Evolutionary conservation across 1,140 invertebrate genomes (phyloP).

Genomic region (Drosophila bifasciata): DNA sequence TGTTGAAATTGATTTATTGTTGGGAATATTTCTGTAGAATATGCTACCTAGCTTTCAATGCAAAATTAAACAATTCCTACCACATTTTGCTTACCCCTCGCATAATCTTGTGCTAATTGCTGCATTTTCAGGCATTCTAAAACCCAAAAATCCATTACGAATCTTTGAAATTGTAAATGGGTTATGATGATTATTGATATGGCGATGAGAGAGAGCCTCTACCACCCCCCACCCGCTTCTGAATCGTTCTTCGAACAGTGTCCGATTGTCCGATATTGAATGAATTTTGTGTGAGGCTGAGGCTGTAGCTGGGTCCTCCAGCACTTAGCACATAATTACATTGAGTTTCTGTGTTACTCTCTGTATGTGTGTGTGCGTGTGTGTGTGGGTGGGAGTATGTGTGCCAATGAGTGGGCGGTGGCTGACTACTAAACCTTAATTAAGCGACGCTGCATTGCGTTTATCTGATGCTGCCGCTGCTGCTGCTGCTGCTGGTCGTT

Average conservation of each 20-base stretch:
- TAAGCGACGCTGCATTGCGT: constrained; percentile 46
- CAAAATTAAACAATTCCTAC: no score
- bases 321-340: constrained; percentile 59
- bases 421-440: constrained; percentile 48
- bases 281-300: constrained; percentile 22
- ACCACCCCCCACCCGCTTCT: not conserved
- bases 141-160: no score
- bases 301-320: not conserved
- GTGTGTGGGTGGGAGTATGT: constrained; percentile 5
- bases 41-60: no score
- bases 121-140: no score
- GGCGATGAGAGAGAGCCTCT: no score
- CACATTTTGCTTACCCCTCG: no score
- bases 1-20: no score
- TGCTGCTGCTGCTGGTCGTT: constrained; percentile 3
- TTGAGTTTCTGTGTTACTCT: constrained; percentile 17
- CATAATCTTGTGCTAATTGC: no score
- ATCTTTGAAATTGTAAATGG: no score
- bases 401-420: not conserved
- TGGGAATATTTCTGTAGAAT: no score
- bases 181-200: no score
- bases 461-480: constrained; percentile 37
- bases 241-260: constrained; percentile 5
- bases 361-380: constrained; percentile 6
- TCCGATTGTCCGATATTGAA: constrained; percentile 30